Conservation (phyloP, 2,888 invertebrate species). For the Idaea dimidiata region DNA sequence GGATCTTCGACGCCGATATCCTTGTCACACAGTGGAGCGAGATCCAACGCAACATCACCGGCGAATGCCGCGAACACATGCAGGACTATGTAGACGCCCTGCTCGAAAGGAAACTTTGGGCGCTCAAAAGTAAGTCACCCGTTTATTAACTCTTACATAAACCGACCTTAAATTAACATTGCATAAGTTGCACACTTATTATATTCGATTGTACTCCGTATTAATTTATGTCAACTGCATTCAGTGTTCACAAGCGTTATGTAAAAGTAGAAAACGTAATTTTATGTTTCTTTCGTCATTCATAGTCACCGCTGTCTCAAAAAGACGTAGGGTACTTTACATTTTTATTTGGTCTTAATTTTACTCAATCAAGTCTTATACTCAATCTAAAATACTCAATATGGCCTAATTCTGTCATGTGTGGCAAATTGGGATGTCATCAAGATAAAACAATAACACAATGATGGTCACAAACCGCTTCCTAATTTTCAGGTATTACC, state of each 20-base stretch:
- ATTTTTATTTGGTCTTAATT: too few species aligned
- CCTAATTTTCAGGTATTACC: slow-evolving; percentile 6
- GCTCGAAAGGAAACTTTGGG: slow-evolving; percentile 82
- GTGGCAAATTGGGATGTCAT: not conserved
- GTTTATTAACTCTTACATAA: slow-evolving; percentile 2
- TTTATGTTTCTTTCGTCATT: slow-evolving; percentile 12
- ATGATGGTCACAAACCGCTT: not conserved
- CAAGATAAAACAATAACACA: not conserved
- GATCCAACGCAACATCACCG: slow-evolving; percentile 67
- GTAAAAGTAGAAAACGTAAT: slow-evolving; percentile 32
- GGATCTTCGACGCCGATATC: slow-evolving; percentile 80
- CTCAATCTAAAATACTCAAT: not conserved
- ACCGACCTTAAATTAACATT: not conserved
- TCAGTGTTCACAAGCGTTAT: slow-evolving; percentile 27
- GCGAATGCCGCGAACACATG: slow-evolving; percentile 80
- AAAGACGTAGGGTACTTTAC: too few species aligned
- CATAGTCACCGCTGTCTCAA: not conserved
- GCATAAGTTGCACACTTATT: slow-evolving; percentile 1
- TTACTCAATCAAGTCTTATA: too few species aligned
- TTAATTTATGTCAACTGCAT: slow-evolving; percentile 15
- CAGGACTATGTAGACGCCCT: slow-evolving; percentile 82
- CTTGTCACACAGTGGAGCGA: slow-evolving; percentile 79
- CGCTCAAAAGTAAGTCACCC: slow-evolving; percentile 84
- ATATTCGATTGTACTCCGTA: slow-evolving; percentile 2
- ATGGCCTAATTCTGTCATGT: not conserved